Evolutionary conservation across 30 jellyfish, hydroid and myxozoan genomes (phyloP).

Genomic region (Aurelia aurita): DNA sequence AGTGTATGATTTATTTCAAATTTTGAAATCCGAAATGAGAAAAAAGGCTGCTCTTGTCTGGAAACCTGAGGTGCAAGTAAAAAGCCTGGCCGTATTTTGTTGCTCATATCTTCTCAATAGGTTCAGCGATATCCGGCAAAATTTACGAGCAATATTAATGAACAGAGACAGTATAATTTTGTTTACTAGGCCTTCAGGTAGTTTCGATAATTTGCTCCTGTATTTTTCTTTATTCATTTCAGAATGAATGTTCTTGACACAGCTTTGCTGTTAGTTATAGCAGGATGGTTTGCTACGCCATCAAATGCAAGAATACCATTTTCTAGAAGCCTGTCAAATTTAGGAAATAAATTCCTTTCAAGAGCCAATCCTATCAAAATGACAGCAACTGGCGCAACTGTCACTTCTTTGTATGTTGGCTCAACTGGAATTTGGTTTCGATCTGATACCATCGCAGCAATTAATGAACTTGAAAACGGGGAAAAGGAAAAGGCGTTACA

Average conservation of each 20-base stretch:
- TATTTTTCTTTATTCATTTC: background rate
- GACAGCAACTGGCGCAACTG: conserved; percentile 8
- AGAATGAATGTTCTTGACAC: background rate
- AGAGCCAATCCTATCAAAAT: background rate
- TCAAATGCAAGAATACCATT: background rate
- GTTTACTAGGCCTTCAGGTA: too few relatives aligned
- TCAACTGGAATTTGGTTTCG: conserved; percentile 21
- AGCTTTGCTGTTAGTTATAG: background rate
- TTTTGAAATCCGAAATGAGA: too few relatives aligned
- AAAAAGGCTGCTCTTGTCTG: too few relatives aligned
- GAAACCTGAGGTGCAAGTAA: too few relatives aligned
- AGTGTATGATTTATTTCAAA: too few relatives aligned
- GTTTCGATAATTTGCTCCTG: background rate
- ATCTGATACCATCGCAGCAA: conserved; percentile 16
- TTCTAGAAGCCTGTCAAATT: background rate
- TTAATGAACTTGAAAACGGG: conserved; percentile 2
- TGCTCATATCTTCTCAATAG: too few relatives aligned
- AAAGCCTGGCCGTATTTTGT: too few relatives aligned
- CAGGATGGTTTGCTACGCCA: background rate
- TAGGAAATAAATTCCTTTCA: conserved; percentile 1
- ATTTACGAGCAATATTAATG: too few relatives aligned
- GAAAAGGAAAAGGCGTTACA: conserved; percentile 29
- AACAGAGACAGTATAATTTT: too few relatives aligned
- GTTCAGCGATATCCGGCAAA: too few relatives aligned
- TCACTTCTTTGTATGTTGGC: conserved; percentile 11